Conservation (phyloP, 53 echinoderm and acorn worm species). For the Actinopyga echinites region DNA sequence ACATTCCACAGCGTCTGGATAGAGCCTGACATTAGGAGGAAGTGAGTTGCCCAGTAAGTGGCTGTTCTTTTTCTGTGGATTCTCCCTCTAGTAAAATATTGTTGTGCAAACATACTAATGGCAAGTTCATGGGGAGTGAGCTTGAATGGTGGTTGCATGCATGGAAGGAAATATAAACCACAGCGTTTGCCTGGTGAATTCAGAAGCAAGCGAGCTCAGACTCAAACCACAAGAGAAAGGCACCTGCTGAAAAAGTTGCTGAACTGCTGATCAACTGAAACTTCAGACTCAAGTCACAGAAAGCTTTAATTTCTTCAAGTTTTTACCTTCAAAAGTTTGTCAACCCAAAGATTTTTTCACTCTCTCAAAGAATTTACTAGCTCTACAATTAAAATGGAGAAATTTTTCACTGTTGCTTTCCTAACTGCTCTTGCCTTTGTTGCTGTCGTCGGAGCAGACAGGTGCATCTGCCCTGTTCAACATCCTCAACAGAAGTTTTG, state of each 20-base stretch:
- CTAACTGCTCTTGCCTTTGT: neutral
- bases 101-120: neutral
- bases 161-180: constrained; percentile 19
- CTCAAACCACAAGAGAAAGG: no score
- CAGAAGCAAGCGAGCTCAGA: neutral
- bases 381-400: neutral
- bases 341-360: neutral
- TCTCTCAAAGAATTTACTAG: no score
- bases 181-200: constrained; percentile 4
- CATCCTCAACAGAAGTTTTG: constrained; percentile 27
- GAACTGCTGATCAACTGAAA: no score
- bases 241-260: no score
- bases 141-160: neutral
- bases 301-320: no score
- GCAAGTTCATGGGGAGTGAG: neutral
- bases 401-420: neutral
- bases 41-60: neutral
- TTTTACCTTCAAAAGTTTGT: no score
- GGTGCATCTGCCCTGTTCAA: constrained; percentile 1
- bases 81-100: neutral
- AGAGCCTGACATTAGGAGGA: neutral
- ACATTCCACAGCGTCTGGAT: constrained; percentile 19
- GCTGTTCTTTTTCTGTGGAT: neutral
- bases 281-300: no score
- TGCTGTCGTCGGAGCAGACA: neutral